Base-by-base conservation (phyloP, 2,113 vertebrate species). In the Thymallus thymallus region DNA sequence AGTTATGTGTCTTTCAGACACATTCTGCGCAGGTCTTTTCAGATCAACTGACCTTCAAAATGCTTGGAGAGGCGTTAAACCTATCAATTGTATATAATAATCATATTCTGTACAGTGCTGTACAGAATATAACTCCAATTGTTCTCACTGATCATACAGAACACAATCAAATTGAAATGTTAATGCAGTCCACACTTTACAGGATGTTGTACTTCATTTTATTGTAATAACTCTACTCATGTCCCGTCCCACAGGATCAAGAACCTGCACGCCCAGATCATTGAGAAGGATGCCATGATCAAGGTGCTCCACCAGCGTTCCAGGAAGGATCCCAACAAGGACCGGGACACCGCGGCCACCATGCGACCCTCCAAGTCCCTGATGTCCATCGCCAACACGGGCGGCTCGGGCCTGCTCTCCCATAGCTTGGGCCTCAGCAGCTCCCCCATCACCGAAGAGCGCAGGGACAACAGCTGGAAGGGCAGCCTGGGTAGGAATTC, bases 281-380 rank as follows among this genome's bases (percentile, higher is more conserved):
- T 99, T 41, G 98, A 99, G 87, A 99, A 99, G 82, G 98, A 99
- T 0, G 98, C 98, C 82, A 99, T 99, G 97, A 99, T 99, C 82
- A 99, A 99, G 85, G 98, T 99, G 2, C 94, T 99, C 56, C 98
- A 99, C 87, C 97, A 99, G 86, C 96, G 98, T 20, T 99, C 97
- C 3, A 94, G 95, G 60, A 99, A 99, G 80, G 98, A 99, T 32
- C 94, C 95, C 0, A 99, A 41, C 35, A 41, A 97, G 91, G 91
- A 93, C 0, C 48, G 48, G 16, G 98, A 99, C 3, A 92, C 93
- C 32, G 92, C 96, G 0, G 94, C 96, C 32, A 92, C 94, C 48
- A 98, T 99, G 96, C 91, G 98, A 16, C 97, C 98, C 0, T 97
- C 97, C 61, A 99, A 99, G 88, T 99, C 97, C 3, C 92, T 99